phyloP scores from a whole-genome alignment of 92 coral and sea anemone species.

The Montipora capitata region DNA sequence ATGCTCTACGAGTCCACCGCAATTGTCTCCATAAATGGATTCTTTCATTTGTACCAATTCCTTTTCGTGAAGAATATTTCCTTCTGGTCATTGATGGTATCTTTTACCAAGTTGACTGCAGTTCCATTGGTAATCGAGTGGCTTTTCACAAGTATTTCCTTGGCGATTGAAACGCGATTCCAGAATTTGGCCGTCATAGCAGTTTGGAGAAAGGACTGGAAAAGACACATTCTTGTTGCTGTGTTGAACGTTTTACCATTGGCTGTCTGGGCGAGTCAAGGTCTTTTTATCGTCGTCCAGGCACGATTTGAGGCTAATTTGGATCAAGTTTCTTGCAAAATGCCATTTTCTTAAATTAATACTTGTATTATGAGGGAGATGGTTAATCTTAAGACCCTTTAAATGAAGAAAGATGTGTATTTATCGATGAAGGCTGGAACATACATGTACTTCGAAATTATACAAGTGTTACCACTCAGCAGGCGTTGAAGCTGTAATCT shows the following conservation, averaged over 20 bases:
- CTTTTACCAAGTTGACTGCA: slow-evolving; percentile 4
- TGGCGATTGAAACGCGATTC: slow-evolving; percentile 48
- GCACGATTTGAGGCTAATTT: not conserved
- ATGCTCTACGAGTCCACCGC: not conserved
- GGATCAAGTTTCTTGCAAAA: slow-evolving; percentile 1
- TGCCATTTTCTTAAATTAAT: not conserved
- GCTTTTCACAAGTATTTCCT: slow-evolving; percentile 48
- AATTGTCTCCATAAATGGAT: slow-evolving; percentile 37
- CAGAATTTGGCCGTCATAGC: slow-evolving; percentile 64
- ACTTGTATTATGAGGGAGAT: too few species aligned
- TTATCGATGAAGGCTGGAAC: too few species aligned
- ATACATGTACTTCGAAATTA: too few species aligned
- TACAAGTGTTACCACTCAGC: too few species aligned
- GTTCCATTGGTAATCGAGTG: slow-evolving; percentile 48
- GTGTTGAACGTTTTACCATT: not conserved
- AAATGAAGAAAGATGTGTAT: too few species aligned
- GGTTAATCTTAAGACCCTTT: too few species aligned
- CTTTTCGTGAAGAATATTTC: not conserved
- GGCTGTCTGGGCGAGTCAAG: not conserved
- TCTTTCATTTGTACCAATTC: slow-evolving; percentile 37
- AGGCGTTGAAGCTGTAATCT: too few species aligned
- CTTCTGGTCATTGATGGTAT: not conserved
- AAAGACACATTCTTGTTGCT: slow-evolving; percentile 23
- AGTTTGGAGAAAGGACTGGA: slow-evolving; percentile 43
- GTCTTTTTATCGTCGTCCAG: not conserved